These are phyloP conservation scores for Gonioctena quinquepunctata DNA, from an alignment of 1,140 invertebrate genomes.

Conservation along the genomic window DNA sequence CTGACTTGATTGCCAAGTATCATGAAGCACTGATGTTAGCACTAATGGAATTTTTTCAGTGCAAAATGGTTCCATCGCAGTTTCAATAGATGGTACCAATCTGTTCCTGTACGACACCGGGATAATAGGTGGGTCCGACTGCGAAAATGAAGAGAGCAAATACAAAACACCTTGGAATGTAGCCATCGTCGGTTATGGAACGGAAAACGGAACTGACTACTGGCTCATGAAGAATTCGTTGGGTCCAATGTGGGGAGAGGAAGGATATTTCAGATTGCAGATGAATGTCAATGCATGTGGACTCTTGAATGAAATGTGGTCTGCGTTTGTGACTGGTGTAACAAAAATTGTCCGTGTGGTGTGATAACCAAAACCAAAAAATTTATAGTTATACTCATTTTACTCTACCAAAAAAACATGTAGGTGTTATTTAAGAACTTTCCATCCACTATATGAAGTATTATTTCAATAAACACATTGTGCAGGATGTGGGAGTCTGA, in stretches of 20 bases:
- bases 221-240: slow-evolving; percentile 59
- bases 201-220: slow-evolving; percentile 43
- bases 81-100: not conserved
- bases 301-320: slow-evolving; percentile 41
- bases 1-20: too few relatives aligned
- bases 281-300: slow-evolving; percentile 69
- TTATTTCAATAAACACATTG: too few relatives aligned
- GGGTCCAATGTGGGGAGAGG: slow-evolving; percentile 62
- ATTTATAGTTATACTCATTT: too few relatives aligned
- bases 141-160: not conserved
- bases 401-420: too few relatives aligned
- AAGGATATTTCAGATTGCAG: slow-evolving; percentile 67
- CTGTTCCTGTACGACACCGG: not conserved
- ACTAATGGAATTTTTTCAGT: too few relatives aligned
- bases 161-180: slow-evolving; percentile 24
- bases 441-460: too few relatives aligned
- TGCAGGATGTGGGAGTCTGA: too few relatives aligned
- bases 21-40: too few relatives aligned
- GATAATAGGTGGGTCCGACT: not conserved
- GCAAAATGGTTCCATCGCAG: not conserved
- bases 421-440: too few relatives aligned
- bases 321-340: not conserved
- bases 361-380: too few relatives aligned
- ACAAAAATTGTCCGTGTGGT: too few relatives aligned
- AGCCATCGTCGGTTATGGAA: slow-evolving; percentile 68